phyloP scores from a whole-genome alignment of 1,140 invertebrate species.

The Arctopsyche grandis region DNA sequence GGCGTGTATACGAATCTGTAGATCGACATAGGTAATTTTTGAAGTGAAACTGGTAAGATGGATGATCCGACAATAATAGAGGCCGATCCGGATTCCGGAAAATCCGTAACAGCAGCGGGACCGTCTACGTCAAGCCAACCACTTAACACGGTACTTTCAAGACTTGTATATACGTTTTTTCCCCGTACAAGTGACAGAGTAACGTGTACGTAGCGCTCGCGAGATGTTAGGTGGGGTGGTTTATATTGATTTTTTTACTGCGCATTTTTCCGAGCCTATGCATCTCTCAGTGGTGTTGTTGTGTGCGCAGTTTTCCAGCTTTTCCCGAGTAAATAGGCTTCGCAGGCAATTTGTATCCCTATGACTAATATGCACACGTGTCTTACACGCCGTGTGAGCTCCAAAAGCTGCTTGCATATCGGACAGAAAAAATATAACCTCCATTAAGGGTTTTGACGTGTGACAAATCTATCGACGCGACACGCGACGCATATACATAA shows the following conservation, averaged over 20 bases:
- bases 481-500: too few species aligned
- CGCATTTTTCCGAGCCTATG: neutral
- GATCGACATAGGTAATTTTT: too few species aligned
- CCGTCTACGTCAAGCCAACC: too few species aligned
- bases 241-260: slow-evolving; percentile 3
- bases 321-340: neutral
- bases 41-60: too few species aligned
- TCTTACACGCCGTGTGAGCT: neutral
- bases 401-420: neutral
- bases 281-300: neutral
- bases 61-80: too few species aligned
- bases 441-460: too few species aligned
- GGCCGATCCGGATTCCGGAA: too few species aligned
- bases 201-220: neutral
- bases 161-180: neutral
- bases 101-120: too few species aligned
- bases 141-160: too few species aligned
- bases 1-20: neutral
- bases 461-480: too few species aligned
- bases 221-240: neutral
- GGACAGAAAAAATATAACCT: too few species aligned
- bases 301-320: neutral
- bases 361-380: neutral
- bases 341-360: neutral
- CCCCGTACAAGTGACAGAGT: neutral